phyloP scores from a whole-genome alignment of 2,113 vertebrate species.

The Crocuta crocuta region DNA sequence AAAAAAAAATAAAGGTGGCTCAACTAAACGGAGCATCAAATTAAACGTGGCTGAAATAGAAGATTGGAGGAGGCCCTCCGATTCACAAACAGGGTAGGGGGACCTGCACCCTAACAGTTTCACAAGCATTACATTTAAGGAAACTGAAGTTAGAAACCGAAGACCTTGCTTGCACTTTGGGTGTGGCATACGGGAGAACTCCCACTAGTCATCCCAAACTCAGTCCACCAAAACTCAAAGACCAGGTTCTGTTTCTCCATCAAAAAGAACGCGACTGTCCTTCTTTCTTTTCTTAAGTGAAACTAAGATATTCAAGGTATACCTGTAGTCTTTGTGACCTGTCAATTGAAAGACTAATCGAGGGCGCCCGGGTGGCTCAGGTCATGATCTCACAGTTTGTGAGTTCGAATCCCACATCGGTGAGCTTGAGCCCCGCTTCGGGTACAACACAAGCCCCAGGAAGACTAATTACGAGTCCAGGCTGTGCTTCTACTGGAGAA shows the following conservation, averaged over 20 bases:
- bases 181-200: not conserved
- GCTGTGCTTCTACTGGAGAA: not conserved
- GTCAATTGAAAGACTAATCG: not conserved
- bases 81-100: not conserved
- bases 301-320: not conserved
- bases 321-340: not conserved
- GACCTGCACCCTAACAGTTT: not conserved
- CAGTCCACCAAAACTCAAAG: not conserved
- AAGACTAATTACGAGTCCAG: not conserved
- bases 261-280: not conserved
- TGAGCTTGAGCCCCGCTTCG: too few relatives aligned
- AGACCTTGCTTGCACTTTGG: not conserved
- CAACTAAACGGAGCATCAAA: not conserved
- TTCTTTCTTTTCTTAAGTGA: not conserved
- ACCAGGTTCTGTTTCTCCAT: not conserved
- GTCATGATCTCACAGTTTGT: too few relatives aligned
- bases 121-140: not conserved
- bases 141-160: not conserved
- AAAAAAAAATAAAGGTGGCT: not conserved
- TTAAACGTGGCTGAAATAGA: not conserved
- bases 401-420: too few relatives aligned
- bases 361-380: too few relatives aligned
- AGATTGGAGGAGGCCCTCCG: not conserved
- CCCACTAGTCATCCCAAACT: not conserved
- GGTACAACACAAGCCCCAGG: not conserved